Evolutionary conservation across 2,113 vertebrate genomes (phyloP), one percentile per base, ranked within the genome.

Genomic region (Melanotaenia duboulayi): DNA sequence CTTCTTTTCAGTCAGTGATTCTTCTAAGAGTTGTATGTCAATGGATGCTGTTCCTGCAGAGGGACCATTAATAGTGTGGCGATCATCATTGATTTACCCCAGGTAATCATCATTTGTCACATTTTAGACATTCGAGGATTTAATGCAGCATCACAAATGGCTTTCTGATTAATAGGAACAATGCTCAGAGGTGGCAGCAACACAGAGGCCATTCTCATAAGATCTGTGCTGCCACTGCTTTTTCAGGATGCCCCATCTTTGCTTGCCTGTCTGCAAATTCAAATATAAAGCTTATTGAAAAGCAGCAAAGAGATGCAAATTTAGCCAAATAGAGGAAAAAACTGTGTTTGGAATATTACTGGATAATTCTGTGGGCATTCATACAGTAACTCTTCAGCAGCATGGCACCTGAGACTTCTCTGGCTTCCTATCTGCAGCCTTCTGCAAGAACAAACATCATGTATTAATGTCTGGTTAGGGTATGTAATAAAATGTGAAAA

Each of bases 81-180:
- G 71, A 91, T 92, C 87, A 90, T 89, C 86, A 93, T 91, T 64
- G 82, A 87, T 91, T 90, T 89, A 81, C 81, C 84, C 52, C 87
- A 86, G 85, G 85, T 90, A 90, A 91, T 91, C 84, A 89, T 89
- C 80, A 88, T 89, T 92, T 76, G 73, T 91, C 82, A 90, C 76
- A 76, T 85, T 89, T 89, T 76, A 85, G 83, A 91, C 72, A 80
- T 87, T 48, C 40, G 19, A 65, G 78, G 81, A 80, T 91, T 92
- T 92, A 92, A 91, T 85, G 85, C 84, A 13, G 82, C 71, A 64
- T 85, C 75, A 88, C 85, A 86, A 92, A 93, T 89, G 84, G 81
- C 65, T 90, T 92, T 86, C 83, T 91, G 91, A 92, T 91, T 73
- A 92, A 91, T 89, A 80, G 65, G 71, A 89, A 87, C 81, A 90